phyloP scores from a whole-genome alignment of 2,888 invertebrate species.

The Agriopis leucophaearia region DNA sequence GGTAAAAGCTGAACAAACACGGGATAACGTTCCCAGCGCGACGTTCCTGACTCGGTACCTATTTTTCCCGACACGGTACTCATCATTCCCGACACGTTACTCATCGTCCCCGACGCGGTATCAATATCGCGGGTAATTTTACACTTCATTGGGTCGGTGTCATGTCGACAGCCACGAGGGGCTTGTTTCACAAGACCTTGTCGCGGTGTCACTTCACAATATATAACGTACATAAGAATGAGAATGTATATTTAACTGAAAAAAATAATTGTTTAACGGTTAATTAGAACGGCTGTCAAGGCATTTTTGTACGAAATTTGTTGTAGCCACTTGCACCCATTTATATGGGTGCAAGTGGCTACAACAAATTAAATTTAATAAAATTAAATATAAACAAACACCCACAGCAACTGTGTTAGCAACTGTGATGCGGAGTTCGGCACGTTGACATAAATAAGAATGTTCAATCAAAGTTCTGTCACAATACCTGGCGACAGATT shows the following conservation, averaged over 20 bases:
- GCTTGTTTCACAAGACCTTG: background rate
- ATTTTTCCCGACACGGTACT: background rate
- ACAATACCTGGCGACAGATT: no score
- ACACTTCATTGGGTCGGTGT: slow-evolving; percentile 1
- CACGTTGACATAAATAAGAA: no score
- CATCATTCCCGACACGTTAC: background rate
- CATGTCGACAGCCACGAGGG: background rate
- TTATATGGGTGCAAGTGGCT: no score
- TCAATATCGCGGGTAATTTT: slow-evolving; percentile 12
- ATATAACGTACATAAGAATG: background rate
- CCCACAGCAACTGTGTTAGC: no score
- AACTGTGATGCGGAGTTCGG: no score
- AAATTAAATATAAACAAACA: no score
- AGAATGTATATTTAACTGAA: background rate
- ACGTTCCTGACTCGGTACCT: background rate
- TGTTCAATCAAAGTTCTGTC: no score
- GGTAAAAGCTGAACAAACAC: slow-evolving; percentile 12
- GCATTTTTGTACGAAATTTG: no score
- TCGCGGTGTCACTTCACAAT: background rate
- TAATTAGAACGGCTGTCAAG: no score
- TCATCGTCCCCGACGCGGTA: slow-evolving; percentile 10
- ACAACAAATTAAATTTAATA: no score
- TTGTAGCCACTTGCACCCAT: no score
- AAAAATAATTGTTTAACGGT: no score
- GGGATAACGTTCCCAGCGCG: slow-evolving; percentile 1